Base-by-base conservation (phyloP, 2,797 vertebrate genomes). In the Mus caroli region DNA sequence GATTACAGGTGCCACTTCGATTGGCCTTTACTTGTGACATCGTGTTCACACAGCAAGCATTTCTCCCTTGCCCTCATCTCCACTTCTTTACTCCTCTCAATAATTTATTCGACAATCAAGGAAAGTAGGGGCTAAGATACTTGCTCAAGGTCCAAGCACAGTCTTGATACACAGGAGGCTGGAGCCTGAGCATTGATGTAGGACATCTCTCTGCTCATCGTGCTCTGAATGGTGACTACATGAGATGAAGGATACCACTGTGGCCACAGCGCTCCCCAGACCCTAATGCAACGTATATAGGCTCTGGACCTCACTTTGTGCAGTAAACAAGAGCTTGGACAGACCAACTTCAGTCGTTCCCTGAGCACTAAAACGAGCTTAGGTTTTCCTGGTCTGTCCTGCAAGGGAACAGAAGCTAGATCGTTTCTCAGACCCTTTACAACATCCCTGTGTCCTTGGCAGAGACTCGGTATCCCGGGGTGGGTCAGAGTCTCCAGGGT, bases 261-360 rank as follows among this genome's bases (percentile, higher is more conserved):
- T 73, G 78, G 20, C 64, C 46, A 85, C 34, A 9, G 31, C 10
- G 17, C 14, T 34, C 83, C 43, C 40, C 43, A n/a, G 34, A 73
- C 20, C 1, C 1, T 12, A 17, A 24, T 12, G 7, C 1, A 3
- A 10, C 4, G 3, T 9, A 17, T 31, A 8, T 14, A 3, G 0
- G 52, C 56, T 79, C 58, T 67, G 75, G 28, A 87, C 3, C 67
- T 52, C 56, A 31, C 67, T n/a, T n/a, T 71, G 67, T 2, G 17
- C n/a, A n/a, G 34, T 17, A 71, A n/a, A 37, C 64, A 80, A 52
- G 11, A 34, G 20, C 60, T 71, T 1, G 19, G 28, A 37, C 28
- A 20, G 13, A 40, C n/a, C 50, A 0, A 31, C 19, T 2, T 62
- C 34, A 6, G 6, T 12, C 54, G 12, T 56, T 80, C 24, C 54